Conservation (phyloP, 2,113 vertebrate species). For the Lepisosteus oculatus region DNA sequence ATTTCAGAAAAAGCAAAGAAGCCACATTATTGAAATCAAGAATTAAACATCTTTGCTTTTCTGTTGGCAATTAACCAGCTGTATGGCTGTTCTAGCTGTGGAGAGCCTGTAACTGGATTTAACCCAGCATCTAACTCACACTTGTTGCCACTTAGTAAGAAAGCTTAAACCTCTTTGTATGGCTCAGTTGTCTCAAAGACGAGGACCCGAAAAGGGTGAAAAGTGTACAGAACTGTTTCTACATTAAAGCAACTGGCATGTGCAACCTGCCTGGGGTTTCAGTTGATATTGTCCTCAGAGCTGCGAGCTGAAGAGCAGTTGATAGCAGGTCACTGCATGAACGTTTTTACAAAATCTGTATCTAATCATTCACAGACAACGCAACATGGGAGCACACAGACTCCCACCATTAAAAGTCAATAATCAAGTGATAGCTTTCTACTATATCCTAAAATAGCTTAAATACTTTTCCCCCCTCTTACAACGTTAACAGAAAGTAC, state of each 20-base stretch:
- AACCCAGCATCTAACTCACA: neutral
- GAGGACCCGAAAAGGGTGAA: neutral
- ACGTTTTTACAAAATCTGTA: too few species aligned
- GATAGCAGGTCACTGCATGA: too few species aligned
- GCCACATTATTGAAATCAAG: neutral
- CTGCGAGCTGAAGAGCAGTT: neutral
- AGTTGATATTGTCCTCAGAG: neutral
- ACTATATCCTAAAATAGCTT: too few species aligned
- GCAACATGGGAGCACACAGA: too few species aligned
- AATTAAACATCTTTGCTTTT: slow-evolving; percentile 12
- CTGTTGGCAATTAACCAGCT: neutral
- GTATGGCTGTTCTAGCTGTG: neutral
- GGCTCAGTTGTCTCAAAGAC: neutral
- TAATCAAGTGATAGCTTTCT: too few species aligned
- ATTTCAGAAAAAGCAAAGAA: neutral
- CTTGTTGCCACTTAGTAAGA: too few species aligned
- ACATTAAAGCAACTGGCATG: too few species aligned
- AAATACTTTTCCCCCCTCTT: too few species aligned
- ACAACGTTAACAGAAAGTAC: neutral
- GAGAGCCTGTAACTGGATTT: neutral
- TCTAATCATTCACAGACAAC: too few species aligned
- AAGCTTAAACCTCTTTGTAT: neutral
- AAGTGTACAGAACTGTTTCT: too few species aligned
- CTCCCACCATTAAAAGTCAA: too few species aligned
- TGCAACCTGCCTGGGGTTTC: neutral